These are phyloP conservation scores for Diabrotica virgifera DNA, from an alignment of 1,140 invertebrate genomes.

Conservation along the genomic window DNA sequence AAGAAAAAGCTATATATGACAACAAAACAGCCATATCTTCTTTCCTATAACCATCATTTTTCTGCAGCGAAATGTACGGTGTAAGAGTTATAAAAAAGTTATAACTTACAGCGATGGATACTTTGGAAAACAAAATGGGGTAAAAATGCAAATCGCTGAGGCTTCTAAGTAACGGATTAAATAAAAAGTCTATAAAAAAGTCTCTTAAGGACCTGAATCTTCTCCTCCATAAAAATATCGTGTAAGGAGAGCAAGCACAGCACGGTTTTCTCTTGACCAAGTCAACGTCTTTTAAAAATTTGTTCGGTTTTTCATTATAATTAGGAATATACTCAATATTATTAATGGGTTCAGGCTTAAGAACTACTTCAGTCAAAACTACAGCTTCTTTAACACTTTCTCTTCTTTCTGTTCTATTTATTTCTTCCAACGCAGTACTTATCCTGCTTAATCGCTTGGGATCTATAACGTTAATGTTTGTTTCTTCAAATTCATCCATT, in stretches of 20 bases:
- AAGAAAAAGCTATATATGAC: constrained; percentile 35
- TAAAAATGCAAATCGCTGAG: constrained; percentile 33
- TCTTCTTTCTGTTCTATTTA: constrained; percentile 22
- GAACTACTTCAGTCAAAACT: constrained; percentile 12
- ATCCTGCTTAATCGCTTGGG: constrained; percentile 36
- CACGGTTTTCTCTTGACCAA: constrained; percentile 14
- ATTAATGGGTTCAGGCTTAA: constrained; percentile 15
- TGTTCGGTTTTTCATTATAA: constrained; percentile 15
- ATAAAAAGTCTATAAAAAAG: constrained; percentile 28
- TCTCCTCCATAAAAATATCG: constrained; percentile 32
- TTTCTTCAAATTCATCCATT: constrained; percentile 28
- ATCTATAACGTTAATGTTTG: constrained; percentile 28
- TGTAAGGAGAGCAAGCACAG: constrained; percentile 27
- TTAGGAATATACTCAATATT: constrained; percentile 29
- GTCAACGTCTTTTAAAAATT: constrained; percentile 25
- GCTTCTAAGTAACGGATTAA: constrained; percentile 25
- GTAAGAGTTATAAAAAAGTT: constrained; percentile 27
- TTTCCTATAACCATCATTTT: constrained; percentile 18
- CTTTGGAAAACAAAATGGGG: constrained; percentile 31
- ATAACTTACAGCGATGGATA: constrained; percentile 20
- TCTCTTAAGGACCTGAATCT: constrained; percentile 23
- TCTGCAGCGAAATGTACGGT: constrained; percentile 28
- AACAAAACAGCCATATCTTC: constrained; percentile 35
- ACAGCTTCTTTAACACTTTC: background rate
- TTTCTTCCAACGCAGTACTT: constrained; percentile 32